These are phyloP conservation scores for Crepidodera aurea DNA, from an alignment of 2,888 invertebrate genomes.

Conservation along the genomic window DNA sequence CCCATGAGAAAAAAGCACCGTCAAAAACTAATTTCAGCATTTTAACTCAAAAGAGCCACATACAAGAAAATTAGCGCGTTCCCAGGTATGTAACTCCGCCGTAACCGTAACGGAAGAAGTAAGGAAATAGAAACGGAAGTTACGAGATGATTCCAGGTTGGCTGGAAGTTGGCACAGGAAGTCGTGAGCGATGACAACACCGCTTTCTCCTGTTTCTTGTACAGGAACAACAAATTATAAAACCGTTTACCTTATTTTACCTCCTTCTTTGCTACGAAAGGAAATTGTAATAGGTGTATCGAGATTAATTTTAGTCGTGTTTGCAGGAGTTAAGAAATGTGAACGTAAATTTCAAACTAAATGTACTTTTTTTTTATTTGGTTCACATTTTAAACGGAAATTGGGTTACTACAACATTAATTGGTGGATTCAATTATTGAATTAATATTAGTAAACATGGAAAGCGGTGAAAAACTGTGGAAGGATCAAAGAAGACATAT, in stretches of 20 bases:
- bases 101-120: slow-evolving; percentile 6
- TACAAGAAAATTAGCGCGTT: not conserved
- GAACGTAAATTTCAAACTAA: no score
- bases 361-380: no score
- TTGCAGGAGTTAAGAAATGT: no score
- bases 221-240: slow-evolving; percentile 6
- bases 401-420: no score
- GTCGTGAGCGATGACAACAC: slow-evolving; percentile 9
- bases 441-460: no score
- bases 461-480: no score
- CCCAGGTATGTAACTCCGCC: slow-evolving; percentile 3
- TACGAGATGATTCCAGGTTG: slow-evolving; percentile 20
- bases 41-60: not conserved
- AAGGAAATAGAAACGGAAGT: slow-evolving; percentile 22
- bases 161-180: slow-evolving; percentile 21
- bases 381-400: no score
- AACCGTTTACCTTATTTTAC: slow-evolving; percentile 1
- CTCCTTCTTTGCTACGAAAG: not conserved
- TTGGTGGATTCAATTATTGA: no score
- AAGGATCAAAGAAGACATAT: no score
- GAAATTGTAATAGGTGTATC: not conserved
- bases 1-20: not conserved
- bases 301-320: not conserved
- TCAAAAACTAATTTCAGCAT: not conserved
- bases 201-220: not conserved